These are phyloP conservation scores for Eristalinus aeneus DNA, from an alignment of 2,888 invertebrate genomes.

Conservation along the genomic window DNA sequence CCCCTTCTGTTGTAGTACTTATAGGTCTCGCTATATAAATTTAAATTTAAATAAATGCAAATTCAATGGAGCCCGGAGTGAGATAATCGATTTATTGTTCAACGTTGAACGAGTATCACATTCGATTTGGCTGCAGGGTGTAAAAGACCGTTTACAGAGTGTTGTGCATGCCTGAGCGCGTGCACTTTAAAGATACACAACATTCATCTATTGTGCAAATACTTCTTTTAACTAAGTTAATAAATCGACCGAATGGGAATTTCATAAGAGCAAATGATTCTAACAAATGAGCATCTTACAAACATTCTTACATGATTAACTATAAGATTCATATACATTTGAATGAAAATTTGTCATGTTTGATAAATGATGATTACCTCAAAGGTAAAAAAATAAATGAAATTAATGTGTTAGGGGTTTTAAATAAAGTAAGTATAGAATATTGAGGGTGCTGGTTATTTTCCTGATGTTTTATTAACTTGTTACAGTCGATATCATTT, in stretches of 20 bases:
- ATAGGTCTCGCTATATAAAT: conserved; percentile 64
- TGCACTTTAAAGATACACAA: conserved; percentile 54
- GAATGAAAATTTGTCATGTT: conserved; percentile 62
- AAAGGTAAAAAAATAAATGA: conserved; percentile 38
- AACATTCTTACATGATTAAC: conserved; percentile 59
- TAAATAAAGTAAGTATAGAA: not conserved
- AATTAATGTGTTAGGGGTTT: conserved; percentile 52
- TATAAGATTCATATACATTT: conserved; percentile 58
- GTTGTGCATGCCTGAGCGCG: conserved; percentile 1
- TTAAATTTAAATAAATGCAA: conserved; percentile 71
- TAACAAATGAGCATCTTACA: conserved; percentile 58
- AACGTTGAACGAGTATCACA: conserved; percentile 49
- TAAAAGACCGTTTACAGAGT: conserved; percentile 27
- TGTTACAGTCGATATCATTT: conserved; percentile 46
- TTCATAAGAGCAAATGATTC: conserved; percentile 21
- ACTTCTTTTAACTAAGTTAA: not conserved
- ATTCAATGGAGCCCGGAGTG: conserved; percentile 54
- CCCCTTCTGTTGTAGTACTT: conserved; percentile 37
- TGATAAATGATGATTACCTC: conserved; percentile 58
- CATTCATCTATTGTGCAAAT: conserved; percentile 18
- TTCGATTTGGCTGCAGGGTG: conserved; percentile 23
- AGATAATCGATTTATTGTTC: conserved; percentile 69
- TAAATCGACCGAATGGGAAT: conserved; percentile 25
- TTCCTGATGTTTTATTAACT: conserved; percentile 2
- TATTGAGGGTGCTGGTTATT: not conserved